Evolutionary conservation across 2,797 vertebrate species (phyloP).

Genomic region (Zalophus californianus): DNA sequence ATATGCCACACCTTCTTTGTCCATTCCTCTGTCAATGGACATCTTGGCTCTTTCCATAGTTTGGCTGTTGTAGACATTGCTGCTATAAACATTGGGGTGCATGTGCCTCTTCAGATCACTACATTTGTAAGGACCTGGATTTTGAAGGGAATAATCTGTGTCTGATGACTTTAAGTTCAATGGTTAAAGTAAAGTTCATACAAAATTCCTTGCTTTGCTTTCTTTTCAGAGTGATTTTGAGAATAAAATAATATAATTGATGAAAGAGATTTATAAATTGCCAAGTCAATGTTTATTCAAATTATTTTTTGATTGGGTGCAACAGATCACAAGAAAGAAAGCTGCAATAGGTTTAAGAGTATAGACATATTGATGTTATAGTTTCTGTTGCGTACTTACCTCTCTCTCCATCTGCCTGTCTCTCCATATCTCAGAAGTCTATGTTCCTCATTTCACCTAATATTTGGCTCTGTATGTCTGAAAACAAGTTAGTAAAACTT

Average conservation of each 20-base stretch:
- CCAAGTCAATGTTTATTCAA: neutral
- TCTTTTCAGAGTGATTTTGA: neutral
- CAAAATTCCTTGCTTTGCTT: neutral
- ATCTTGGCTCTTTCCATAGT: too few relatives aligned
- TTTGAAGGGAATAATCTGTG: neutral
- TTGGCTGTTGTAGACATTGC: too few relatives aligned
- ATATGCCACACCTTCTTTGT: too few relatives aligned
- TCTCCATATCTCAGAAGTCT: neutral
- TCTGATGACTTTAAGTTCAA: neutral
- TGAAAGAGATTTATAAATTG: neutral
- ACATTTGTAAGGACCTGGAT: too few relatives aligned
- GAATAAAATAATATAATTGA: neutral
- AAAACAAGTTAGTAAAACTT: neutral
- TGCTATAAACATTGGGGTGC: too few relatives aligned
- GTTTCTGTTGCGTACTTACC: neutral
- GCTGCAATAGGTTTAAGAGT: neutral
- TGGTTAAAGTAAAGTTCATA: neutral
- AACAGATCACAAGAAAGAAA: neutral
- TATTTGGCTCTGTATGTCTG: neutral
- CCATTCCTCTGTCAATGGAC: too few relatives aligned
- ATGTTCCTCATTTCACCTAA: neutral
- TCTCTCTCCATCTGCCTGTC: neutral
- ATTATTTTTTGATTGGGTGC: neutral
- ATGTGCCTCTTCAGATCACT: too few relatives aligned
- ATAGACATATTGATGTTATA: neutral